Evolutionary conservation across 2,797 vertebrate genomes (phyloP), one percentile per base, ranked within the genome.

Genomic region (Melanogrammus aeglefinus): DNA sequence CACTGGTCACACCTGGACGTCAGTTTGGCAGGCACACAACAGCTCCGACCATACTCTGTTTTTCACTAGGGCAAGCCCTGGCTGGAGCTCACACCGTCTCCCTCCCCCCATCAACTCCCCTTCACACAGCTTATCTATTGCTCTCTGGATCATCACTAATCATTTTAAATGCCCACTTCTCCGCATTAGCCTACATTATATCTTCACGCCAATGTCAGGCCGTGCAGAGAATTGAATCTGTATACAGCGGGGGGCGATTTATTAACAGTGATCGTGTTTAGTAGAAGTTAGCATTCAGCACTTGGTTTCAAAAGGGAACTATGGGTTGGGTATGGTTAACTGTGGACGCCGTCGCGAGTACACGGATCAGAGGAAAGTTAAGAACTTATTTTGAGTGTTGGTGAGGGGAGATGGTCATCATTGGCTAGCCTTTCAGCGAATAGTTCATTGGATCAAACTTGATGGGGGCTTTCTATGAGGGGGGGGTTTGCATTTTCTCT

Each of bases 1-100:
- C 77, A 76, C 78, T 31, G 74, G 78, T 92, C 85, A 78, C 91
- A 92, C 90, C 80, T 86, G 82, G 77, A 84, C 87, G 91, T 82
- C 77, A 92, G 84, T 92, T 90, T 91, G 85, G 74, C 91, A 90
- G 78, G 21, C 89, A 91, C 82, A 90, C 88, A 85, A 80, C 83
- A 91, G 76, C 83, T 87, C 83, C 80, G 57, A 80, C 80, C 82
- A 66, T 81, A 75, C 66, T 76, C 74, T 6, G 14, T 35, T 41
- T 82, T 82, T 82, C 81, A 77, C 77, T 81, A 7, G 57, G n/a
- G 57, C 63, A 13, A 27, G 63, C 63, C 24, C 6, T 63, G 57
- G 57, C 57, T 9, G 57, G 6, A 21, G 57, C 57, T 44, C 27
- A 38, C 21, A 39, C n/a, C 47, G 14, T 21, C 73, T 77, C 18